Base-by-base conservation (phyloP, 2,797 vertebrate species). In the Rhyacichthys aspro region DNA sequence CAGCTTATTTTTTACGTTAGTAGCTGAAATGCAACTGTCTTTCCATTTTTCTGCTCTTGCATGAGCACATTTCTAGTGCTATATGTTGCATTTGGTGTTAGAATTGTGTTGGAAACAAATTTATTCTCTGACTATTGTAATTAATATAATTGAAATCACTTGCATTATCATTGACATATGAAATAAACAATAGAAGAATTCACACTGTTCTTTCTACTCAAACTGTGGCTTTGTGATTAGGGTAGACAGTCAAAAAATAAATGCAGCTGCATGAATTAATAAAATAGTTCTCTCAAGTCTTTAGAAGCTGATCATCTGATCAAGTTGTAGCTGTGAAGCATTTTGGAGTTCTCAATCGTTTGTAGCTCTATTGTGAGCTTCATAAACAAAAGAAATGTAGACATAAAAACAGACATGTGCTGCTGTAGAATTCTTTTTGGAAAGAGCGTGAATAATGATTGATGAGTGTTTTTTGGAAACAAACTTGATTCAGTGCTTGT, bases 251-350 rank as follows among this genome's bases (percentile, higher is more conserved):
- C 36, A 16, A 5, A 28, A 16, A 23, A 39, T 6, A 41, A 41
- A 53, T 12, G 16, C 6, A 19, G 17, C 49, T 38, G 49, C 49
- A 52, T 18, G 39, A 10, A 39, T 39, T 39, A 19, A 53, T 41
- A 37, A 23, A 53, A 53, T 23, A 23, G 16, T 38, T 37, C 7
- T 52, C 33, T 38, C 16, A 12, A 18, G 48, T 18, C 37, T 53
- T 28, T 41, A 10, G 36, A 15, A 23, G 12, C 50, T 8, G 37
- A 39, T 8, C 50, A n/a, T 52, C 48, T 53, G 50, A 38, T 23
- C 36, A 18, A 53, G 48, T 34, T 11, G 8, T 12, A 19, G 36
- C 3, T n/a, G 49, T 53, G 49, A 49, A 49, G 32, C 11, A n/a
- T n/a, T 10, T 6, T 17, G 14, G 8, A 17, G 42, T 39, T 41